Percentiles rank a stretch among this genome's conserved stretches.
These are phyloP conservation scores for Acanthurus lineatus DNA, from an alignment of 2,797 vertebrate genomes.

Conservation along the genomic window DNA sequence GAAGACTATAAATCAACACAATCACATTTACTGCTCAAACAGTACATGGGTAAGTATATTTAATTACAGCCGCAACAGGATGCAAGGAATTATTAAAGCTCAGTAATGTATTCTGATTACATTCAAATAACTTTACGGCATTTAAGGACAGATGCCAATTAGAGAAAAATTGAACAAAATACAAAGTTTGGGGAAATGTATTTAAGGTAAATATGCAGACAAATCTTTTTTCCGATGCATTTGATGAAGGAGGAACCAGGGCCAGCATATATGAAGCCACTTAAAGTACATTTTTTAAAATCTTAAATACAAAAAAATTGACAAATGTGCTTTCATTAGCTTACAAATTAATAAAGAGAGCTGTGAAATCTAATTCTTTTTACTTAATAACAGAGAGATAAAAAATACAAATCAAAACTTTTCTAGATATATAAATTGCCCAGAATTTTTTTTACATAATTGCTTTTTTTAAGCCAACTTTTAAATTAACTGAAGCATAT, in stretches of 20 bases:
- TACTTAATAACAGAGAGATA: too few species aligned
- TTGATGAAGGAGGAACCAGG: not conserved
- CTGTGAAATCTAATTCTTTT: not conserved
- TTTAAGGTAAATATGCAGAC: not conserved
- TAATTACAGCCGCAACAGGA: slow-evolving; percentile 1
- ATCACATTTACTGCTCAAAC: not conserved
- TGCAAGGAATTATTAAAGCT: not conserved
- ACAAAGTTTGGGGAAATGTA: not conserved
- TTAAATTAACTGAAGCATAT: not conserved
- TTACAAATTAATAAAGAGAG: not conserved
- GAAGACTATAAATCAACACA: not conserved
- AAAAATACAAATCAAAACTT: too few species aligned
- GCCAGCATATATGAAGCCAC: not conserved
- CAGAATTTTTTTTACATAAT: too few species aligned
- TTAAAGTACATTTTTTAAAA: not conserved
- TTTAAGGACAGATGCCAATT: not conserved
- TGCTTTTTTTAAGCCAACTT: not conserved
- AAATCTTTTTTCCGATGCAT: not conserved
- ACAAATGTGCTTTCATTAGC: not conserved
- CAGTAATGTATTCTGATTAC: slow-evolving; percentile 25
- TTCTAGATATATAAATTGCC: too few species aligned
- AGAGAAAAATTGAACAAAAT: not conserved
- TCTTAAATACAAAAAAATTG: not conserved
- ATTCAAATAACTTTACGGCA: not conserved
- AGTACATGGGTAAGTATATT: not conserved